Conservation (phyloP, 1,140 invertebrate genomes). For the Papilio machaon region DNA sequence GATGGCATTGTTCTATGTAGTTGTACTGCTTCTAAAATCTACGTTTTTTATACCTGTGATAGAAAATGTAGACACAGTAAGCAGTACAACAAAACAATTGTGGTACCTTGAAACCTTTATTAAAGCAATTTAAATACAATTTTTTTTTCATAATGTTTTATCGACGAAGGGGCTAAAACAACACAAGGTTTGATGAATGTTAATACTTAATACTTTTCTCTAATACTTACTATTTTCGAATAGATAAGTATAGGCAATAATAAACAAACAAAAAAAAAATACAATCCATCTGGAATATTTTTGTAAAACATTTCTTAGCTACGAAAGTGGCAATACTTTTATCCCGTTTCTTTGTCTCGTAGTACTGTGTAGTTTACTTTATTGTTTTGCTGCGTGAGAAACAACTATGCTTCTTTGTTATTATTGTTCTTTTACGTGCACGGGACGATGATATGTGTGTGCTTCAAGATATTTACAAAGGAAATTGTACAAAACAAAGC, state of each 20-base stretch:
- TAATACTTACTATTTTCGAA: neutral
- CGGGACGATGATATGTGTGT: slow-evolving; percentile 31
- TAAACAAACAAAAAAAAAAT: slow-evolving; percentile 16
- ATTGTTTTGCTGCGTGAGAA: slow-evolving; percentile 40
- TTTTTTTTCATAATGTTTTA: neutral
- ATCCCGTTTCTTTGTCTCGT: slow-evolving; percentile 32
- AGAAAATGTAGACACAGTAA: neutral
- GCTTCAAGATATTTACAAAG: slow-evolving; percentile 30
- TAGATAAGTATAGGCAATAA: neutral
- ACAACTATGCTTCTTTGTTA: slow-evolving; percentile 38
- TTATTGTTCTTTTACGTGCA: slow-evolving; percentile 35
- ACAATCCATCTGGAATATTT: slow-evolving; percentile 23
- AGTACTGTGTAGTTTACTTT: slow-evolving; percentile 36
- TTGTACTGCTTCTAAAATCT: neutral
- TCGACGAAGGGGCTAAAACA: too few species aligned
- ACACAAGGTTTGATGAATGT: too few species aligned
- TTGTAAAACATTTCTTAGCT: slow-evolving; percentile 26
- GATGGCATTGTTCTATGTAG: neutral
- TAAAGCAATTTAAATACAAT: neutral
- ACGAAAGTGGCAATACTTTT: slow-evolving; percentile 34
- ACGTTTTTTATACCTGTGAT: neutral
- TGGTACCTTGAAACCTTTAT: neutral
- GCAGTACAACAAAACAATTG: neutral
- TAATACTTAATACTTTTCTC: neutral
- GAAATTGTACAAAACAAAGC: slow-evolving; percentile 18